Base-by-base conservation (phyloP, 2,797 vertebrate species). In the Tadarida brasiliensis region DNA sequence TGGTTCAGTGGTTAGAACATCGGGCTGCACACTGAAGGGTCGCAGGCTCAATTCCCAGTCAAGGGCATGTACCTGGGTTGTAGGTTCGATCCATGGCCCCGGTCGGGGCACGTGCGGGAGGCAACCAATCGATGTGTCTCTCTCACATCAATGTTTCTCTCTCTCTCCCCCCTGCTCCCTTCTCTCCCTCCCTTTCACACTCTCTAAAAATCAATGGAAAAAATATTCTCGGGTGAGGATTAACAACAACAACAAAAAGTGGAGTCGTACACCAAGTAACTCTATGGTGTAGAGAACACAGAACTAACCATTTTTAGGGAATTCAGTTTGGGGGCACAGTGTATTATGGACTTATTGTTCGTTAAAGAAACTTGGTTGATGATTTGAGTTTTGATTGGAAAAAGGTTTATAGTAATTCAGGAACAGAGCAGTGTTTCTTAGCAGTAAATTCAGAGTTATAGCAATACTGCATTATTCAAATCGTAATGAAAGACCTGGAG, bases 361-460 rank as follows among this genome's bases (percentile, higher is more conserved):
- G 10, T 86, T 93, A 76, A 91, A 87, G 20, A 92, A 71, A 78
- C 47, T 87, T 95, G 68, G n/a, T 92, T 88, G 74, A 67, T 4
- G 11, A 78, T 20, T 68, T 35, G 47, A 67, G 51, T 92, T 96
- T 95, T 93, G 44, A 87, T 87, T 88, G 51, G 61, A 74, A 90
- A 90, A 95, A 70, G 44, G 11, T 71, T 95, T 90, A 20, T 91
- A 61, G 92, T 70, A 94, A 5, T 74, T 96, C 19, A 88, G 63
- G 49, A 90, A 81, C 20, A 83, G 59, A 73, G 57, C 54, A 90
- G 20, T 88, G 54, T 92, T 97, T 96, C 51, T 84, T 88, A 83
- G 74, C 30, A 94, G 14, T 92, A 84, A 65, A 93, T 63, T 77
- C 24, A 47, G 39, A 81, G 12, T 81, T 88, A 88, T 0, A n/a